These are phyloP conservation scores for Pomatostomus ruficeps DNA, from an alignment of 2,113 vertebrate species.

Conservation along the genomic window DNA sequence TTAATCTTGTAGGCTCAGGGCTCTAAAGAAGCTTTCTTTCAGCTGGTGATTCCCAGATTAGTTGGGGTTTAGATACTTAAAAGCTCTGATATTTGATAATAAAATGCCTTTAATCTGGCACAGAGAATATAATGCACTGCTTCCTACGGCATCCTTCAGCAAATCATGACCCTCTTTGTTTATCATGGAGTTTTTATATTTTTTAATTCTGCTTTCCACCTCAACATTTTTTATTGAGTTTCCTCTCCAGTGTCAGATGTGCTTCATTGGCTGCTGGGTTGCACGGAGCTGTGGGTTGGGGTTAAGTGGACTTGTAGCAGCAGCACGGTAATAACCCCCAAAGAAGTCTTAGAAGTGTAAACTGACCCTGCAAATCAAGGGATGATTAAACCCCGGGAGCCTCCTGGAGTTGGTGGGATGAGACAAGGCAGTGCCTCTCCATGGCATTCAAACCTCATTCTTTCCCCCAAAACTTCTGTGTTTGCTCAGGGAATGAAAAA, in stretches of 20 bases:
- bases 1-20: not conserved
- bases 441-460: not conserved
- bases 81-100: conserved; percentile 56
- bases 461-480: not conserved
- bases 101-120: conserved; percentile 52
- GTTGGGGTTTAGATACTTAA: conserved; percentile 60
- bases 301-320: not conserved
- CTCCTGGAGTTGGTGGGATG: not conserved
- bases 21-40: conserved; percentile 41
- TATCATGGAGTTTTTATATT: not conserved
- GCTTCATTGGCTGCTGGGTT: not conserved
- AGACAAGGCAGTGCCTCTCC: not conserved
- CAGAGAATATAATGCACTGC: not conserved
- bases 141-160: not conserved
- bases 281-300: not conserved
- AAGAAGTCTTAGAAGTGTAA: not conserved
- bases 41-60: conserved; percentile 63
- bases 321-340: not conserved
- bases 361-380: not conserved
- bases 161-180: not conserved
- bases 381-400: not conserved
- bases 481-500: not conserved
- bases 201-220: not conserved
- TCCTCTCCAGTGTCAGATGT: not conserved
- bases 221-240: not conserved